phyloP scores from a whole-genome alignment of 30 jellyfish, hydroid and myxozoan genomes.

The Aurelia coerulea region DNA sequence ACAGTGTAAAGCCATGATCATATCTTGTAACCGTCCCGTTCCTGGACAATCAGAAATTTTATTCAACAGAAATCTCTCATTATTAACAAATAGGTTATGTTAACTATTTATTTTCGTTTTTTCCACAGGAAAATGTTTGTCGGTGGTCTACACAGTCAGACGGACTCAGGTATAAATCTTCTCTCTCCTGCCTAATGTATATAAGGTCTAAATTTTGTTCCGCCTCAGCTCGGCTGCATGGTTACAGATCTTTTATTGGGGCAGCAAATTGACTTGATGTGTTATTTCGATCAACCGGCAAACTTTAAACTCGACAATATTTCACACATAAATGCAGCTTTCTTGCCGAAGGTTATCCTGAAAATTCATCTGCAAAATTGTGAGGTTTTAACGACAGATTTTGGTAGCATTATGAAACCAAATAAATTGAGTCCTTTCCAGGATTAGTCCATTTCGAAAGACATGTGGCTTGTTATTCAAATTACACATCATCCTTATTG shows the following conservation, averaged over 20 bases:
- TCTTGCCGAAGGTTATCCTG: constrained; percentile 8
- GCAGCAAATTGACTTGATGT: too few relatives aligned
- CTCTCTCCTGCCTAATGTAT: neutral
- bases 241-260: too few relatives aligned
- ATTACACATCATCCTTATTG: neutral
- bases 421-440: constrained; percentile 3
- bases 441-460: constrained; percentile 10
- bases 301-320: too few relatives aligned
- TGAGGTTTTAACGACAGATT: constrained; percentile 12
- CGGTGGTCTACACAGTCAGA: constrained; percentile 95
- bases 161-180: constrained; percentile 80
- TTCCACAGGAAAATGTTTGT: constrained; percentile 90
- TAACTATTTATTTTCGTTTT: neutral
- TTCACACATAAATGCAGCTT: neutral
- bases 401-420: constrained; percentile 24
- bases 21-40: constrained; percentile 1
- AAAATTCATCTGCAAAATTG: constrained; percentile 35
- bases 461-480: neutral
- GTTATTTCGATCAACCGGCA: too few relatives aligned
- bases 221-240: constrained; percentile 12
- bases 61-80: too few relatives aligned
- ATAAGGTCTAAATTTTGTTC: constrained; percentile 36
- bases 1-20: neutral
- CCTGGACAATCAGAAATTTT: neutral
- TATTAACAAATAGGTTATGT: neutral